phyloP scores from a whole-genome alignment of 2,113 vertebrate species.

The Pelodiscus sinensis region DNA sequence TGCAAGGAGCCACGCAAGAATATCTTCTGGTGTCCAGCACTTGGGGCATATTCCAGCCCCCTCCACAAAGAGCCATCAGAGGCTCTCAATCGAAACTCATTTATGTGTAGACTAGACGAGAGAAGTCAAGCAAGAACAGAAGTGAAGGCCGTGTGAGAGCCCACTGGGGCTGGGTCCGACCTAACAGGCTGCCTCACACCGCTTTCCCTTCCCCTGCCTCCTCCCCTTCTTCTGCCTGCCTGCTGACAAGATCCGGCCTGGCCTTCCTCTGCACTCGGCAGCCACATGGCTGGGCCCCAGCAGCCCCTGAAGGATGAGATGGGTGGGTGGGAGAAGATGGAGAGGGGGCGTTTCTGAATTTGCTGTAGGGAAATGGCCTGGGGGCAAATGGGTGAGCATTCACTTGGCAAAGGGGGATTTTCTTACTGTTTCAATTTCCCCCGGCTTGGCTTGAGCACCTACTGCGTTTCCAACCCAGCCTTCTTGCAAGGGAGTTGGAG shows the following conservation, averaged over 20 bases:
- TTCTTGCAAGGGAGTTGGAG: background rate
- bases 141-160: background rate
- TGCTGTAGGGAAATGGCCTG: background rate
- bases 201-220: background rate
- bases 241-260: background rate
- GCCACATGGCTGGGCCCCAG: background rate
- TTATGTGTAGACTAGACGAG: background rate
- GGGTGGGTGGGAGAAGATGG: too few relatives aligned
- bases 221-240: background rate
- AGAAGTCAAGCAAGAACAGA: background rate
- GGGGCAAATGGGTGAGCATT: background rate
- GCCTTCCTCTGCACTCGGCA: background rate
- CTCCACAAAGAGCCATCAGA: background rate
- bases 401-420: background rate
- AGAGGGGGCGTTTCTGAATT: background rate
- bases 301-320: background rate
- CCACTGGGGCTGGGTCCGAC: background rate
- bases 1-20: too few relatives aligned
- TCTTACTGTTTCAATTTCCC: background rate
- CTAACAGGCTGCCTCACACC: fast-evolving
- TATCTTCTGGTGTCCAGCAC: background rate
- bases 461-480: background rate
- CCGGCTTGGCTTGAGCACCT: background rate
- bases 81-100: background rate
- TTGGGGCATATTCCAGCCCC: background rate